A percentile compares a stretch with the other conserved stretches of the same genome.
These are phyloP conservation scores for Folsomia candida DNA, from an alignment of 2,888 invertebrate genomes.

Conservation along the genomic window DNA sequence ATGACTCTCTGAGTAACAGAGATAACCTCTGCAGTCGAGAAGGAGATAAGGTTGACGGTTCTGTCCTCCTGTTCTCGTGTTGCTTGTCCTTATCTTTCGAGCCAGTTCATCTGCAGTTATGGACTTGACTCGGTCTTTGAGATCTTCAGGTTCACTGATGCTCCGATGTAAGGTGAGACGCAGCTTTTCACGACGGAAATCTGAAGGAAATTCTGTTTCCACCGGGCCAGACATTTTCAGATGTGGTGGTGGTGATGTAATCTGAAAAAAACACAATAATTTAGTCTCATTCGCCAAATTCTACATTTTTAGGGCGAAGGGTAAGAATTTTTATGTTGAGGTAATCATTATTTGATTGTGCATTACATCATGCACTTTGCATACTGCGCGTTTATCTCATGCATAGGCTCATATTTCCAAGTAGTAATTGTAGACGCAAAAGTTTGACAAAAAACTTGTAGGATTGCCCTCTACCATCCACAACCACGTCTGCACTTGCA, in stretches of 20 bases:
- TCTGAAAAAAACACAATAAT: slow-evolving; percentile 10
- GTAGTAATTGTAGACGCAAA: too few relatives aligned
- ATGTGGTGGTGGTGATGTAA: slow-evolving; percentile 9
- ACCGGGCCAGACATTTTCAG: slow-evolving; percentile 48
- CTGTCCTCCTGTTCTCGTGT: slow-evolving; percentile 23
- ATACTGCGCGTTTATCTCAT: too few relatives aligned
- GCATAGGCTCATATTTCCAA: too few relatives aligned
- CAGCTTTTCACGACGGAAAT: slow-evolving; percentile 45
- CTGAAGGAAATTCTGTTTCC: slow-evolving; percentile 49
- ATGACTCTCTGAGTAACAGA: slow-evolving; percentile 68
- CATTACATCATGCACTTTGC: too few relatives aligned
- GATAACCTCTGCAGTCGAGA: slow-evolving; percentile 69
- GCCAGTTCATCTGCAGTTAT: slow-evolving; percentile 60
- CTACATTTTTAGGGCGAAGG: neutral
- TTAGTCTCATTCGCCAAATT: too few relatives aligned
- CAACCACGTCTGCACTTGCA: too few relatives aligned
- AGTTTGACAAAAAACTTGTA: too few relatives aligned
- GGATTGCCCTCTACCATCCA: too few relatives aligned
- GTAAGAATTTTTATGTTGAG: neutral
- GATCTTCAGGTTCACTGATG: slow-evolving; percentile 31
- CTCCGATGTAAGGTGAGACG: slow-evolving; percentile 41
- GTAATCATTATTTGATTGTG: too few relatives aligned
- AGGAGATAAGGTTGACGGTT: slow-evolving; percentile 39
- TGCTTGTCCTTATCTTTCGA: slow-evolving; percentile 52
- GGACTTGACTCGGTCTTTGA: slow-evolving; percentile 54